These are phyloP conservation scores for Meda fulgida DNA, from an alignment of 2,797 vertebrate species.

Conservation along the genomic window DNA sequence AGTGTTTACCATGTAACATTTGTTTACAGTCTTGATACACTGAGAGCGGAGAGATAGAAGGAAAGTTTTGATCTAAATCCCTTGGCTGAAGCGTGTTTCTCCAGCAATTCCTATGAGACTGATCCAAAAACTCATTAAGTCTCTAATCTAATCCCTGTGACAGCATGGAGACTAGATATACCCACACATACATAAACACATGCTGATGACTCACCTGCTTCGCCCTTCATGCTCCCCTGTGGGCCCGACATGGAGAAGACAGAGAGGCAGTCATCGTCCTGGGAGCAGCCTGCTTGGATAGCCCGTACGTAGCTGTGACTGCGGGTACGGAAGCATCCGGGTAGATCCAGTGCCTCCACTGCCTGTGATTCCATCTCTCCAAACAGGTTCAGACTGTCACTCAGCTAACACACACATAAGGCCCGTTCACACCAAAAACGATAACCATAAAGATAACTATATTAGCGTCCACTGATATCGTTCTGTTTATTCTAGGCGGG, in stretches of 20 bases:
- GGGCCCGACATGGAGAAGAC: conserved; percentile 92
- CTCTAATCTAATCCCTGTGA: conserved; percentile 53
- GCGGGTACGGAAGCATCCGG: conserved; percentile 96
- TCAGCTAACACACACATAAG: conserved; percentile 78
- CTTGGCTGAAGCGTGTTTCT: conserved; percentile 41
- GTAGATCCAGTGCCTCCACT: conserved; percentile 95
- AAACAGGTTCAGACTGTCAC: conserved; percentile 93
- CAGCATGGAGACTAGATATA: conserved; percentile 9
- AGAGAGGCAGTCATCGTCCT: conserved; percentile 97
- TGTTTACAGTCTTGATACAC: conserved; percentile 24
- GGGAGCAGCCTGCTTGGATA: conserved; percentile 98
- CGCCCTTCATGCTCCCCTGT: conserved; percentile 87
- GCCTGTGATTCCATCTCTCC: conserved; percentile 97
- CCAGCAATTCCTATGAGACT: conserved; percentile 35
- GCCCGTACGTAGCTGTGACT: conserved; percentile 99
- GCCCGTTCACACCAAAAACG: too few species aligned
- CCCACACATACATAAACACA: conserved; percentile 45
- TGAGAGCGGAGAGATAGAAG: conserved; percentile 5
- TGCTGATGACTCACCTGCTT: conserved; percentile 84
- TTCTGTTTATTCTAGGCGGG: too few species aligned
- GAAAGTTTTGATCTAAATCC: conserved; percentile 47
- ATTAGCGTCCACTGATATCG: too few species aligned
- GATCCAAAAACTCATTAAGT: conserved; percentile 60
- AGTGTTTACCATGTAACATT: conserved; percentile 22
- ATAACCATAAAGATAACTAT: too few species aligned